Base-by-base conservation (phyloP, 2,113 vertebrate genomes). In the Dryoscopus gambensis region DNA sequence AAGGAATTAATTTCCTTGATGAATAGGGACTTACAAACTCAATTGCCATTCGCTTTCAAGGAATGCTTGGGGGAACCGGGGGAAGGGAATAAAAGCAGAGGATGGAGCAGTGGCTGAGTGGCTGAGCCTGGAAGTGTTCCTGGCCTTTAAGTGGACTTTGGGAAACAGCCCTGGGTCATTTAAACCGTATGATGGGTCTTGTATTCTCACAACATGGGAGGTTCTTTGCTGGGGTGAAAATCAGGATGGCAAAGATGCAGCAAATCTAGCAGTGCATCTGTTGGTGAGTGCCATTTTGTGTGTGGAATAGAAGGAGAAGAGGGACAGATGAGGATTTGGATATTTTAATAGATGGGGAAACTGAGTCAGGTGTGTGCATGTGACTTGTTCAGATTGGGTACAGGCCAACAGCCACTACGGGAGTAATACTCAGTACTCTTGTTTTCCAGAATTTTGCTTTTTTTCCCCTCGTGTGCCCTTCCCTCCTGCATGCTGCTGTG, bases 1-100 rank as follows among this genome's bases (percentile, higher is more conserved):
- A 97, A 97, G 97, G 98, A 98, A 98, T 98, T 98, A 98, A 98
- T 98, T 98, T 98, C 94, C 95, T 98, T 97, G 97, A 98, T 98
- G 97, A 98, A 98, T 98, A 98, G 98, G 93, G 94, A 97, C 96
- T 96, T 97, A 91, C 75, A 96, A 97, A 98, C 97, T 98, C 96
- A 87, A 83, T 93, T 94, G 96, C 97, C 94, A 90, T 95, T 97
- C 24, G 93, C 92, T 97, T 98, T 97, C 97, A 93, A 95, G 97
- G 96, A 94, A 82, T 87, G 86, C 95, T 84, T 95, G 79, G 69
- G 81, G 90, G 65, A 79, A 37, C 1, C 1, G 46, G 50, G 64
- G 73, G 60, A 69, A 56, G 70, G 82, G 78, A 93, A 79, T 63
- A 70, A 93, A 92, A 93, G 85, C 83, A 75, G 50, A 90, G 81